These are phyloP conservation scores for Sturnira hondurensis DNA, from an alignment of 2,113 vertebrate genomes.

Conservation along the genomic window DNA sequence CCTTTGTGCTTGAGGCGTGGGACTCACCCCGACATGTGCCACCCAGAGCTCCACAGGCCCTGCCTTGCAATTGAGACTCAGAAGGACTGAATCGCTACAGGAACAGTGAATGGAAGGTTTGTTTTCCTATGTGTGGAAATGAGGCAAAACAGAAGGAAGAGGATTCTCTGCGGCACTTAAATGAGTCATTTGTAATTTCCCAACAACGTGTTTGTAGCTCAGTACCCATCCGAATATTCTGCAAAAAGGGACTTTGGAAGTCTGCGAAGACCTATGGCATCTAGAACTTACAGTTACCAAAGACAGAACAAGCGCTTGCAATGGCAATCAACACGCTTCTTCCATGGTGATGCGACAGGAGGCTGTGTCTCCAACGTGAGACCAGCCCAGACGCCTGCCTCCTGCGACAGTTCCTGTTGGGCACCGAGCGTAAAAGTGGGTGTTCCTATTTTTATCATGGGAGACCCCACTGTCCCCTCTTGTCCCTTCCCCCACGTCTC, in stretches of 20 bases:
- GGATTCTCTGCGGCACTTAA: slow-evolving; percentile 63
- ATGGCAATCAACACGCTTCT: slow-evolving; percentile 54
- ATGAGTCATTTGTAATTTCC: slow-evolving; percentile 76
- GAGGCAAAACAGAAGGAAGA: slow-evolving; percentile 74
- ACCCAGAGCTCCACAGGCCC: slow-evolving; percentile 57
- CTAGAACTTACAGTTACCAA: not conserved
- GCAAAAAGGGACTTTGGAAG: slow-evolving; percentile 44
- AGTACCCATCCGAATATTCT: slow-evolving; percentile 24
- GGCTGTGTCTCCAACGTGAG: not conserved
- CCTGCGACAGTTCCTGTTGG: slow-evolving; percentile 49
- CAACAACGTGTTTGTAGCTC: not conserved
- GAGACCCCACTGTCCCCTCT: not conserved
- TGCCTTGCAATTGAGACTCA: slow-evolving; percentile 58
- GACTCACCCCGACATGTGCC: slow-evolving; percentile 50
- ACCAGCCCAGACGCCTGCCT: not conserved
- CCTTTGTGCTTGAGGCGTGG: slow-evolving; percentile 53
- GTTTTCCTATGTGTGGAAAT: slow-evolving; percentile 75
- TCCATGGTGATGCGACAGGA: not conserved
- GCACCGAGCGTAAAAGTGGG: slow-evolving; percentile 32
- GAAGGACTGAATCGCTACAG: slow-evolving; percentile 62
- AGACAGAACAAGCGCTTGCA: not conserved
- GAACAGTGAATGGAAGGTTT: slow-evolving; percentile 74
- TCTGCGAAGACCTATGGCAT: not conserved
- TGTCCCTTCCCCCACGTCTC: not conserved
- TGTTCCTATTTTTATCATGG: slow-evolving; percentile 29